Evolutionary conservation across 2,113 vertebrate genomes (phyloP).

Genomic region (Crotophaga sulcirostris): DNA sequence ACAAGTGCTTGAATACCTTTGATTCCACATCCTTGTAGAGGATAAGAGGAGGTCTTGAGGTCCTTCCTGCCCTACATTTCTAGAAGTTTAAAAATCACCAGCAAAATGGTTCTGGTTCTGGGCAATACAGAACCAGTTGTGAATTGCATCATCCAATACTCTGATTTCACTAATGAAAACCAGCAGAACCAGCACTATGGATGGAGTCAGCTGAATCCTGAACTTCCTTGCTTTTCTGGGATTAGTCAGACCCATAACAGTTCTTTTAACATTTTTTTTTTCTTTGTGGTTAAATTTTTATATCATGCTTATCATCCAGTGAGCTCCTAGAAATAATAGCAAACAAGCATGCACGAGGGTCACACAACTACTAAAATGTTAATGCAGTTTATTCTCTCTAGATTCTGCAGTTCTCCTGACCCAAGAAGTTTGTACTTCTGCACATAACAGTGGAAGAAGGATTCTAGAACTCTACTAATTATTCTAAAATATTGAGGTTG

Average conservation of each 20-base stretch:
- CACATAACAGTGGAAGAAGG: background rate
- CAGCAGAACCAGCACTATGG: background rate
- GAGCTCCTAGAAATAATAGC: conserved; percentile 58
- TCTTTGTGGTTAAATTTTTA: conserved; percentile 44
- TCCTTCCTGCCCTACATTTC: background rate
- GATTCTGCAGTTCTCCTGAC: conserved; percentile 20
- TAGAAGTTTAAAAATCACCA: background rate
- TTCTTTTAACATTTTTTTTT: background rate
- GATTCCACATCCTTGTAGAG: background rate
- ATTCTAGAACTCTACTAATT: background rate
- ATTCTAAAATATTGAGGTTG: background rate
- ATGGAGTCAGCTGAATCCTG: background rate
- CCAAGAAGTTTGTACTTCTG: background rate
- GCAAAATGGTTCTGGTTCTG: background rate
- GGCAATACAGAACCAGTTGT: background rate
- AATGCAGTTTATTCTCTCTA: conserved; percentile 38
- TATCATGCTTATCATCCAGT: conserved; percentile 34
- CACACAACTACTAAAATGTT: conserved; percentile 51
- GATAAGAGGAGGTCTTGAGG: background rate
- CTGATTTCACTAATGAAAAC: conserved; percentile 16
- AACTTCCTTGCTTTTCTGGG: conserved; percentile 12
- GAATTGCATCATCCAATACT: background rate
- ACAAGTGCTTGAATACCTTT: rapidly evolving
- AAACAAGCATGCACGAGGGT: background rate
- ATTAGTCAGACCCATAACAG: background rate